Conservation (phyloP, 2,113 vertebrate species). For the Bubalus kerabau region DNA sequence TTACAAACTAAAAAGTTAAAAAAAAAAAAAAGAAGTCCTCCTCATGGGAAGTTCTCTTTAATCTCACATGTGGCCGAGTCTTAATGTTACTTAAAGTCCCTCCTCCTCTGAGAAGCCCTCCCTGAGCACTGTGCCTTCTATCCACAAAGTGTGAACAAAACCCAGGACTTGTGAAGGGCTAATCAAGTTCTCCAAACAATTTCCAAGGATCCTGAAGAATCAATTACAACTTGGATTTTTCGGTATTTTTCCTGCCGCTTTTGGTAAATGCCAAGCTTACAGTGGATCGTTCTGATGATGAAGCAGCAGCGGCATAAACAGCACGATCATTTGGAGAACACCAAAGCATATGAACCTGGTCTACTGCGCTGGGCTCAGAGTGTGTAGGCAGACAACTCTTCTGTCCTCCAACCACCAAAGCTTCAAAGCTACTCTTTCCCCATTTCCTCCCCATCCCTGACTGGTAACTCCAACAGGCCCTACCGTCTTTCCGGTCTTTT, state of each 20-base stretch:
- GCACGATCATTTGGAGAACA: neutral
- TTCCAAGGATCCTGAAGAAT: neutral
- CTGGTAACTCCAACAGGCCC: neutral
- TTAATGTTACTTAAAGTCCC: neutral
- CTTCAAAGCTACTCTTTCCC: neutral
- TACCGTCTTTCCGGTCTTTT: neutral
- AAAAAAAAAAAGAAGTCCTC: neutral
- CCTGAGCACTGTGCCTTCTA: neutral
- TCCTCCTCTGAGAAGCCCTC: neutral
- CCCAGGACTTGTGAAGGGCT: neutral
- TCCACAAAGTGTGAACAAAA: neutral
- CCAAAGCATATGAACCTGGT: neutral
- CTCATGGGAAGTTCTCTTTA: neutral
- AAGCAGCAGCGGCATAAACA: neutral
- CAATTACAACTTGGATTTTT: neutral
- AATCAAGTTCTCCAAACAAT: neutral
- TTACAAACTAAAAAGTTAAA: neutral
- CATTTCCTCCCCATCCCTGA: neutral
- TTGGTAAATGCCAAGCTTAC: neutral
- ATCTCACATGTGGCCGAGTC: neutral
- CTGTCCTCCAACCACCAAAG: neutral
- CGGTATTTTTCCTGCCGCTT: neutral
- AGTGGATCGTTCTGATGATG: fast-evolving
- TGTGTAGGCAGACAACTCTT: neutral
- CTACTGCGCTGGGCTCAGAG: neutral